Evolutionary conservation across 2,113 vertebrate genomes (phyloP).

Genomic region (Paralichthys olivaceus): DNA sequence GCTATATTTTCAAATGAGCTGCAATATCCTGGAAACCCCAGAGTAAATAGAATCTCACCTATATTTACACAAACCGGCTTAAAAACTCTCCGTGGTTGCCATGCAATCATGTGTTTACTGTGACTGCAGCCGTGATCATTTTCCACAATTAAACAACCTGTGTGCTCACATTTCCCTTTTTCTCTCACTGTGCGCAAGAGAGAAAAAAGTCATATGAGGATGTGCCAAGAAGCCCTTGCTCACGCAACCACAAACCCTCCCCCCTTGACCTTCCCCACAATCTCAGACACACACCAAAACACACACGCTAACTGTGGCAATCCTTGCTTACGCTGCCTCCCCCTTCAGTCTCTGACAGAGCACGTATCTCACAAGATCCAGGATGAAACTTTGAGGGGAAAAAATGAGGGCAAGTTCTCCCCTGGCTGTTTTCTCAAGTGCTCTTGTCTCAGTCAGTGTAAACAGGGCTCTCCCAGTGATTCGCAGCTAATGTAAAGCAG

Average conservation of each 20-base stretch:
- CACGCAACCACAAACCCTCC: conserved; percentile 41
- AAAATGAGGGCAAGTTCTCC: conserved; percentile 57
- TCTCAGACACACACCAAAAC: conserved; percentile 11
- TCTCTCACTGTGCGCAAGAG: conserved; percentile 29
- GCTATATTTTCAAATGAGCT: conserved; percentile 34
- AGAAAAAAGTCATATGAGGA: conserved; percentile 62
- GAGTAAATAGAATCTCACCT: conserved; percentile 32
- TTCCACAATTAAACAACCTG: conserved; percentile 47
- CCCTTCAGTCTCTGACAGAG: conserved; percentile 7
- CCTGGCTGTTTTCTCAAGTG: conserved; percentile 73
- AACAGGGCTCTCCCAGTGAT: conserved; percentile 83
- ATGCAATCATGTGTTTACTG: conserved; percentile 56
- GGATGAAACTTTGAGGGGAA: conserved; percentile 19
- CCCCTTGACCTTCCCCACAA: conserved; percentile 13
- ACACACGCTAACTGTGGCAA: conserved; percentile 17
- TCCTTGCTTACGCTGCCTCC: conserved; percentile 5
- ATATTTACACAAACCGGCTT: conserved; percentile 37
- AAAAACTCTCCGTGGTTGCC: conserved; percentile 35
- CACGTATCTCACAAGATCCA: conserved; percentile 30
- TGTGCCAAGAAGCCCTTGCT: conserved; percentile 39
- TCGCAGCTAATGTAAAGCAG: conserved; percentile 88
- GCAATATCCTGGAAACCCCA: conserved; percentile 34
- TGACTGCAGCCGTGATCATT: conserved; percentile 50
- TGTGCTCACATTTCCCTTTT: conserved; percentile 40
- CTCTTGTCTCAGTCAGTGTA: conserved; percentile 69